Base-by-base conservation (phyloP, 2,797 vertebrate species). In the Varecia variegata region DNA sequence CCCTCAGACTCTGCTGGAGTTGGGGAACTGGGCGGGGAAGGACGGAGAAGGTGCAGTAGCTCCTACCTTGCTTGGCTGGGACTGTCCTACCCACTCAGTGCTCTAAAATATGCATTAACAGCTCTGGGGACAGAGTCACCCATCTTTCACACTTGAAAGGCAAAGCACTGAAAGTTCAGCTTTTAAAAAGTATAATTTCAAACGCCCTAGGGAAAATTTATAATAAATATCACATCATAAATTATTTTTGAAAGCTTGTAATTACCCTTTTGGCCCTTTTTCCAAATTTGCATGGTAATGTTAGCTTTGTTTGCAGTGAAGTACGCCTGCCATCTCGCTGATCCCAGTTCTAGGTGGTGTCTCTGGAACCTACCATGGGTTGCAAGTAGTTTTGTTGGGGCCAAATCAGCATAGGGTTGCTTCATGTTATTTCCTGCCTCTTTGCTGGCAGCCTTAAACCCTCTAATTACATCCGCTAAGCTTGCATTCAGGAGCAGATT, bases 401-500 rank as follows among this genome's bases (percentile, higher is more conserved):
- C 60, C 35, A 2, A 18, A 35, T 32, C 13, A 32, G 15, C 2
- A 4, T 6, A 40, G 27, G 52, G 35, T 60, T 50, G 32, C 60
- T 52, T 58, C 38, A 0, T 15, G 25, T n/a, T 54, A n/a, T 50
- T 76, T 47, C n/a, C 54, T 54, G 65, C 38, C 0, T 58, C 77
- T 87, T 54, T n/a, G 76, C 83, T 25, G 38, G 15, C 23, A 11
- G 62, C 35, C 52, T 30, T 67, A 88, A 94, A 68, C 70, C n/a
- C 13, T 73, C 88, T 71, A 30, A 84, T 90, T 45, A n/a, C 5
- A 5, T 40, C 71, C 38, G 2, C 82, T 94, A 65, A 93, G 86
- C 92, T 32, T 43, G n/a, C 30, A 4, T 21, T 56, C 35, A 58
- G 94, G 73, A 85, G 74, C 81, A 30, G 68, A 70, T 88, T 70